Evolutionary conservation across 2,888 invertebrate genomes (phyloP).

Genomic region (Athripsodes cinereus): DNA sequence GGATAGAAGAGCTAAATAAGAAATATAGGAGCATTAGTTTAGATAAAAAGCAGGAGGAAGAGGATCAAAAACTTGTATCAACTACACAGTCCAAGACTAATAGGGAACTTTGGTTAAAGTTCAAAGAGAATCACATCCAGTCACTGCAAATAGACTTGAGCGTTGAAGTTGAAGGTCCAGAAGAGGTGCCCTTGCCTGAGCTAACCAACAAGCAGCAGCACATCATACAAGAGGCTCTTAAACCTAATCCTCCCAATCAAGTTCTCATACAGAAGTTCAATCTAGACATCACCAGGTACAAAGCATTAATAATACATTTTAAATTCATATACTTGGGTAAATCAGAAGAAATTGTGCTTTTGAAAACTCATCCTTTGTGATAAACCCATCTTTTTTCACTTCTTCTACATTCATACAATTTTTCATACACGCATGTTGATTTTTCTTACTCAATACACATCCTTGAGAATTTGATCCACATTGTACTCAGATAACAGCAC

Average conservation of each 20-base stretch:
- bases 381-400: too few species aligned
- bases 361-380: too few species aligned
- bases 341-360: too few species aligned
- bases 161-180: conserved; percentile 38
- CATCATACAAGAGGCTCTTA: conserved; percentile 52
- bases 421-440: too few species aligned
- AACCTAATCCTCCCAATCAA: conserved; percentile 55
- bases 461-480: too few species aligned
- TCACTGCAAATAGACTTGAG: conserved; percentile 41
- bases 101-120: conserved; percentile 42
- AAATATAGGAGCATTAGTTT: conserved; percentile 44
- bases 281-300: conserved; percentile 47
- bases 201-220: conserved; percentile 62
- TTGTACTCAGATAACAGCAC: too few species aligned
- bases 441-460: too few species aligned
- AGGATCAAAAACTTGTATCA: conserved; percentile 43
- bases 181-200: conserved; percentile 51
- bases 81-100: conserved; percentile 47
- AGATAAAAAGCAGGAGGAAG: conserved; percentile 42
- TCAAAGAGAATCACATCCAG: conserved; percentile 43
- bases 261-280: conserved; percentile 55
- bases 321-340: too few species aligned
- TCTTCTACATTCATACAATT: too few species aligned
- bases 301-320: too few species aligned
- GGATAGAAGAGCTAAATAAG: conserved; percentile 47